Evolutionary conservation across 2,113 vertebrate genomes (phyloP), one percentile per base, ranked within the genome.

Genomic region (Phodopus roborovskii): DNA sequence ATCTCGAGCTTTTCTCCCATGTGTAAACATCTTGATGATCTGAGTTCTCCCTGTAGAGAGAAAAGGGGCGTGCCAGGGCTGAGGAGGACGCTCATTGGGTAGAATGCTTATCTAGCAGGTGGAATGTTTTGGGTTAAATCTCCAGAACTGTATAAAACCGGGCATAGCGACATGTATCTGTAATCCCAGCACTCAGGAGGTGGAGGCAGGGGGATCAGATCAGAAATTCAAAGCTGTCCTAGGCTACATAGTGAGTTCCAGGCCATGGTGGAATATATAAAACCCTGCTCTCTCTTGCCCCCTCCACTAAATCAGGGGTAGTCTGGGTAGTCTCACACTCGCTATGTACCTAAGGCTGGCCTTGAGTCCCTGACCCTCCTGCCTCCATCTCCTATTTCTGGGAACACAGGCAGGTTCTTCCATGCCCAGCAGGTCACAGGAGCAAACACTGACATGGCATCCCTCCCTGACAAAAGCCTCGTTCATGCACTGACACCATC

Each of bases 1-100:
- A 94, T 93, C 33, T 77, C 58, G 64, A 82, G 92, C 66, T 89
- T 94, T 45, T 83, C 50, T 95, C 86, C 78, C 36, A 1, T 8
- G 24, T 8, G 83, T 81, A 90, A 89, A 71, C 26, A 75, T 77
- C 88, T 88, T 88, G 64, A 5, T 12, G 70, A 75, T 68, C 15
- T 2, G 58, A 75, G 64, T 26, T 62, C 36, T 92, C 50, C 7
- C n/a, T 53, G 77, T 68, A 62, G 71, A 50, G 66, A 56, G 15
- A 24, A 33, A 15, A 28, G 0, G 17, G 33, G 20, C 10, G 48
- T 83, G 66, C 74, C 42, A 30, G 62, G 83, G 66, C 42, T 45
- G 58, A 48, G 62, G 28, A 45, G 4, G 45, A 19, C 28, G 62
- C 42, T 85, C 60, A 0, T 62, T 20, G 20, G 8, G 16, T 13